Evolutionary conservation across 2,888 invertebrate genomes (phyloP).

Genomic region (Sclerodermus sp.): DNA sequence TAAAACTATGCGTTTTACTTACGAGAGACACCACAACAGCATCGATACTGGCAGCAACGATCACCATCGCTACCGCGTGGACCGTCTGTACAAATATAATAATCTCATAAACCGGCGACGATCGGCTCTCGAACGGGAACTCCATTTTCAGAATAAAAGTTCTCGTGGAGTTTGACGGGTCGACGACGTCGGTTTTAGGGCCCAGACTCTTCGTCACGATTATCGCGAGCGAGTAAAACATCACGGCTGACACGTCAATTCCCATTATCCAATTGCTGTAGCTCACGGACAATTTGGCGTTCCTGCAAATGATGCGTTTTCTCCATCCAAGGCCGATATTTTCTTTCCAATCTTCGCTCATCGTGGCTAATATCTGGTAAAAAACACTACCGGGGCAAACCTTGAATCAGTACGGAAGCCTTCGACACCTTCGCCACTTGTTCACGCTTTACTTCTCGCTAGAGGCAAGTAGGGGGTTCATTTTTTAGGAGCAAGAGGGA

Average conservation of each 20-base stretch:
- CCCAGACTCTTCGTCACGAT: too few relatives aligned
- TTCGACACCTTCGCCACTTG: too few relatives aligned
- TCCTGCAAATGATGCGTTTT: slow-evolving; percentile 3
- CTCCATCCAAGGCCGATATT: slow-evolving; percentile 8
- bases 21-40: slow-evolving; percentile 8
- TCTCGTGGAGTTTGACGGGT: neutral
- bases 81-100: slow-evolving; percentile 15
- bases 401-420: too few relatives aligned
- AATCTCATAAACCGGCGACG: slow-evolving; percentile 15
- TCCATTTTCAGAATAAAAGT: slow-evolving; percentile 25
- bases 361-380: slow-evolving; percentile 11
- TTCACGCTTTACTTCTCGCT: too few relatives aligned
- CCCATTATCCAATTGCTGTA: slow-evolving; percentile 13
- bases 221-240: neutral
- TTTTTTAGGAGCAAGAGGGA: too few relatives aligned
- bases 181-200: neutral
- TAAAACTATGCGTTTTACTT: slow-evolving; percentile 13
- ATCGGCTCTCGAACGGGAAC: slow-evolving; percentile 14
- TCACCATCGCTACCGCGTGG: slow-evolving; percentile 7
- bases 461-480: too few relatives aligned
- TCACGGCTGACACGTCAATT: slow-evolving; percentile 12
- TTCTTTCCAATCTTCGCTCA: slow-evolving; percentile 8
- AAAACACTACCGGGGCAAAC: slow-evolving; percentile 14
- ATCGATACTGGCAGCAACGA: slow-evolving; percentile 10
- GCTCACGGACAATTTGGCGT: slow-evolving; percentile 10